phyloP scores from a whole-genome alignment of 2,113 vertebrate genomes.

The Tiliqua scincoides region DNA sequence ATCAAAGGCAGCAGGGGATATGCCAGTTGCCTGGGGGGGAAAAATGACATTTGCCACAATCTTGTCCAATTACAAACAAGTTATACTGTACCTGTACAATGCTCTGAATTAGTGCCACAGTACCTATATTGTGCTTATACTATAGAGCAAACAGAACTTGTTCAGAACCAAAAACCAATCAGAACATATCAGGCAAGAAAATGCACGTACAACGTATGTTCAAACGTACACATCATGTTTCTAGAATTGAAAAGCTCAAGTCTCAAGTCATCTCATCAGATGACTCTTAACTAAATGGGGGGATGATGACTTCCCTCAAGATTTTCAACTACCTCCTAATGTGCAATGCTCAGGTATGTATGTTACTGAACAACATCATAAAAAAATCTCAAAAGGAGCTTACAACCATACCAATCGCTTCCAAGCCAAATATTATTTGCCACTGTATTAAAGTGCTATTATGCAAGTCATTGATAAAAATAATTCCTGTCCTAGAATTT shows the following conservation, averaged over 20 bases:
- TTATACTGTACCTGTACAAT: too few relatives aligned
- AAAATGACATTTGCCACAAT: not conserved
- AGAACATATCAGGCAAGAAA: not conserved
- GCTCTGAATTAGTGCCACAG: not conserved
- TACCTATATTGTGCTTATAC: not conserved
- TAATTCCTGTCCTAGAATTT: not conserved
- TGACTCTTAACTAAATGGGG: not conserved
- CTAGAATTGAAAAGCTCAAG: not conserved
- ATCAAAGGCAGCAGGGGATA: not conserved
- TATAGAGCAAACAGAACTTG: not conserved
- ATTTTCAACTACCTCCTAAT: not conserved
- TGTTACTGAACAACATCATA: not conserved
- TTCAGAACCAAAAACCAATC: not conserved
- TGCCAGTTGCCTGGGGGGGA: too few relatives aligned
- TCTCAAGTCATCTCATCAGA: not conserved
- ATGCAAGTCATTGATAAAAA: not conserved
- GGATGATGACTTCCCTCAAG: not conserved
- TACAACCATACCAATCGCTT: not conserved
- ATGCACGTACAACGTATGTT: not conserved
- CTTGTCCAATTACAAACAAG: not conserved
- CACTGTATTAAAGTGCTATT: not conserved
- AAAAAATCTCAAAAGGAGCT: not conserved
- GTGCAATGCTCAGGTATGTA: not conserved
- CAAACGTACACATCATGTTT: not conserved
- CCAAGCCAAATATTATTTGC: slow-evolving; percentile 3